Conservation (phyloP, 2,113 vertebrate genomes). For the Triplophysa siluroides region DNA sequence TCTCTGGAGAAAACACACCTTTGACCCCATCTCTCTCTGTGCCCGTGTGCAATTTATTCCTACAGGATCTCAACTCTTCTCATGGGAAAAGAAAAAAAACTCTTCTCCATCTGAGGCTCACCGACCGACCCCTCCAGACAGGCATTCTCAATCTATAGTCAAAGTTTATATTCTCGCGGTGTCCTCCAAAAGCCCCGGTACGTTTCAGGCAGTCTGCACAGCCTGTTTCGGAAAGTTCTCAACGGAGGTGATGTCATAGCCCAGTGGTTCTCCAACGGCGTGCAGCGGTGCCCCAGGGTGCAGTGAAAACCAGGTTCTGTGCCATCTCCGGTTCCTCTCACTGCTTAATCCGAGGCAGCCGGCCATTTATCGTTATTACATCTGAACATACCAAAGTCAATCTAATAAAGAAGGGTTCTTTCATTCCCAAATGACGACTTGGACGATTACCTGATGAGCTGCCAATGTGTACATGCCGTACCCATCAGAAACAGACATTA, state of each 20-base stretch:
- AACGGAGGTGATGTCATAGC: slow-evolving; percentile 1
- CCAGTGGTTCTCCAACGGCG: not conserved
- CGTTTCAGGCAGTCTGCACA: not conserved
- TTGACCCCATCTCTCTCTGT: slow-evolving; percentile 12
- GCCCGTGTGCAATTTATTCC: slow-evolving; percentile 22
- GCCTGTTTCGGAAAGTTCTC: not conserved
- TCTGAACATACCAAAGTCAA: slow-evolving; percentile 9
- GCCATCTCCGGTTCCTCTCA: not conserved
- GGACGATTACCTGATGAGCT: slow-evolving; percentile 15
- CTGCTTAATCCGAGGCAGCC: slow-evolving; percentile 2
- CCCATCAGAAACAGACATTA: not conserved
- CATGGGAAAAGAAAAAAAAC: not conserved
- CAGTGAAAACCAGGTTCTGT: slow-evolving; percentile 17
- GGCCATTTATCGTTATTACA: slow-evolving; percentile 20
- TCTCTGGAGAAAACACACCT: slow-evolving; percentile 11
- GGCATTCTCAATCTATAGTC: not conserved
- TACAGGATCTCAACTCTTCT: slow-evolving; percentile 11
- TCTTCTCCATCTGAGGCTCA: not conserved
- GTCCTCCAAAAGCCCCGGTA: not conserved
- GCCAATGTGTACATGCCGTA: not conserved
- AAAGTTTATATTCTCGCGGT: not conserved
- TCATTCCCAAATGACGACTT: slow-evolving; percentile 17
- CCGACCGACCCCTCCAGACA: not conserved
- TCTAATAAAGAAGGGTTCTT: slow-evolving; percentile 14
- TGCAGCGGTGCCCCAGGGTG: slow-evolving; percentile 4